Conservation (phyloP, 2,888 invertebrate species). For the Ornithoptera priamus region DNA sequence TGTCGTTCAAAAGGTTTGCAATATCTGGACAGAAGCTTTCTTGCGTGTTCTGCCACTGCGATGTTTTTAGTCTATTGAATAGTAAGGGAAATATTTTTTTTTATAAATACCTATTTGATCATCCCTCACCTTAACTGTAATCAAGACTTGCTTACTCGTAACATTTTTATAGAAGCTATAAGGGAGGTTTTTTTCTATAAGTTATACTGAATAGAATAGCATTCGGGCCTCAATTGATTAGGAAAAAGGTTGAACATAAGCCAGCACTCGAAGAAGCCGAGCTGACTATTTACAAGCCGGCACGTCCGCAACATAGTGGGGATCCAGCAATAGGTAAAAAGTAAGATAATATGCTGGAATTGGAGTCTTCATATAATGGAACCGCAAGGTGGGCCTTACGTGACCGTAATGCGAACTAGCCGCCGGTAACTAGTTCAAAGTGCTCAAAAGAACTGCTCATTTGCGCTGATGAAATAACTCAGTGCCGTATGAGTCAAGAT, state of each 20-base stretch:
- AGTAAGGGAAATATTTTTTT: no score
- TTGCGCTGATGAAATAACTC: conserved; percentile 25
- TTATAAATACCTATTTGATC: no score
- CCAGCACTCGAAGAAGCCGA: background rate
- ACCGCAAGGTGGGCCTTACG: conserved; percentile 45
- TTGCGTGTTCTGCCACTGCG: no score
- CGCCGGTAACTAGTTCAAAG: conserved; percentile 14
- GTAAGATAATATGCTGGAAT: conserved; percentile 53
- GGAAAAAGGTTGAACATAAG: no score
- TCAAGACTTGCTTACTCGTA: no score
- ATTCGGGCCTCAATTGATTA: no score
- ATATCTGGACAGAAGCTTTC: no score
- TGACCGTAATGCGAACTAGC: conserved; percentile 37
- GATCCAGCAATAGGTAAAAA: conserved; percentile 44
- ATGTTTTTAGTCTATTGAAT: no score
- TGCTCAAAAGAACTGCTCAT: conserved; percentile 25
- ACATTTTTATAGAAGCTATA: no score
- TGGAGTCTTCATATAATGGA: conserved; percentile 42
- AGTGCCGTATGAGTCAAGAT: background rate
- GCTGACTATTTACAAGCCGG: conserved; percentile 22
- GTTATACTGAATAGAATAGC: conserved; percentile 12
- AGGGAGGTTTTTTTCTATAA: background rate
- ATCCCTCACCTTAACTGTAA: no score
- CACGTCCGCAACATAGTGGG: conserved; percentile 38
- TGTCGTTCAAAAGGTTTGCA: no score